Evolutionary conservation across 23 tunicate genomes (phyloP).

Genomic region (Clavelina lepadiformis): DNA sequence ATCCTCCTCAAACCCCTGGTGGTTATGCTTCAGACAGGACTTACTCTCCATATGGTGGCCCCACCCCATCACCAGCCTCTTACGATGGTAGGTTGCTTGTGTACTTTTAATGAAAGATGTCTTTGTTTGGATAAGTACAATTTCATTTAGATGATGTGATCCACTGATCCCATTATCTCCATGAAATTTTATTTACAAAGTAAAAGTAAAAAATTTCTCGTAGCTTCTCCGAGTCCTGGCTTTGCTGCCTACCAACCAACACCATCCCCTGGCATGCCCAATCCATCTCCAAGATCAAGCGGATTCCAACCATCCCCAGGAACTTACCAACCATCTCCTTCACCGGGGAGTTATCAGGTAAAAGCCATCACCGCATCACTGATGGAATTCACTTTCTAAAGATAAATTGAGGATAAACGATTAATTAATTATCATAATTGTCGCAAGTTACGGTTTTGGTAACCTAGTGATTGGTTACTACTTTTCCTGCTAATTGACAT

Average conservation of each 20-base stretch:
- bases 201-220: background rate
- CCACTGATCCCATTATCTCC: no score
- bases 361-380: no score
- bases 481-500: no score
- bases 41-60: constrained; percentile 68
- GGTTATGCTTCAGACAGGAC: constrained; percentile 79
- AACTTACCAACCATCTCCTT: constrained; percentile 17
- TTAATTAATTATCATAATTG: no score
- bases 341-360: constrained; percentile 16
- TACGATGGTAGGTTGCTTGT: constrained; percentile 76
- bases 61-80: constrained; percentile 76
- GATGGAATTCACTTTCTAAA: no score
- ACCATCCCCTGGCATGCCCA: constrained; percentile 70
- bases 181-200: no score
- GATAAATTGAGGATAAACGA: no score
- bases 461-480: no score
- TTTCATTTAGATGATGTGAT: no score
- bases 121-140: no score
- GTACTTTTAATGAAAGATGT: no score
- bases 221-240: constrained; percentile 85
- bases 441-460: no score
- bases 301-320: constrained; percentile 79
- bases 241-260: constrained; percentile 69
- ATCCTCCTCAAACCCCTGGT: constrained; percentile 88
- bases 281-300: constrained; percentile 61